Evolutionary conservation across 1,140 invertebrate genomes (phyloP).

Genomic region (Bombus picipes): DNA sequence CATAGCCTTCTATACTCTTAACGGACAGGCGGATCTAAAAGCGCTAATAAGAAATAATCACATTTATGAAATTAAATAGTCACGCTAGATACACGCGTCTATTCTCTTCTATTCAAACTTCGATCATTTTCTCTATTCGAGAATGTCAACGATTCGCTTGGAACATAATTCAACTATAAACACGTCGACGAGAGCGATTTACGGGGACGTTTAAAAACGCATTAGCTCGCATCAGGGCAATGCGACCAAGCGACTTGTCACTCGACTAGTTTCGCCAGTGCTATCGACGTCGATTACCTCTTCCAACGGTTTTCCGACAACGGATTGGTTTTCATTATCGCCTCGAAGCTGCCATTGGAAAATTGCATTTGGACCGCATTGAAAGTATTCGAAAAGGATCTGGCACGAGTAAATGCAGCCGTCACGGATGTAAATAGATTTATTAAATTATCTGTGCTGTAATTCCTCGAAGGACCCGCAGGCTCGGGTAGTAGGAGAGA

Average conservation of each 20-base stretch:
- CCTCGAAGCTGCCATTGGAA: neutral
- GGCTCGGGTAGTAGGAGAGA: neutral
- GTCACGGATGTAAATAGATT: neutral
- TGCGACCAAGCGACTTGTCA: conserved; percentile 5
- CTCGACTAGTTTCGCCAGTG: neutral
- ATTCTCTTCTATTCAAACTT: no score
- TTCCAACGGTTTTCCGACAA: neutral
- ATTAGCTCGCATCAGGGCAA: neutral
- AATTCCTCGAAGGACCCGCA: neutral
- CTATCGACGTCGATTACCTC: neutral
- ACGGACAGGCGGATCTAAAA: neutral
- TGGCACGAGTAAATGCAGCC: neutral
- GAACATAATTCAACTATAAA: neutral
- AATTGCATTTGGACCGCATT: neutral
- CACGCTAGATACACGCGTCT: neutral
- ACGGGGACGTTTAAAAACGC: neutral
- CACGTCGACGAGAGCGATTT: neutral
- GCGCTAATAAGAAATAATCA: neutral
- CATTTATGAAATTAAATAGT: neutral
- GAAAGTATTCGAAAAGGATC: neutral
- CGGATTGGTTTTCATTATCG: conserved; percentile 4
- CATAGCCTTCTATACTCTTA: neutral
- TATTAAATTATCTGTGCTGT: conserved; percentile 10
- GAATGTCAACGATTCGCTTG: no score
- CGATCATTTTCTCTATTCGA: no score